phyloP scores from a whole-genome alignment of 1,140 invertebrate species.

The Polypedilum vanderplanki region DNA sequence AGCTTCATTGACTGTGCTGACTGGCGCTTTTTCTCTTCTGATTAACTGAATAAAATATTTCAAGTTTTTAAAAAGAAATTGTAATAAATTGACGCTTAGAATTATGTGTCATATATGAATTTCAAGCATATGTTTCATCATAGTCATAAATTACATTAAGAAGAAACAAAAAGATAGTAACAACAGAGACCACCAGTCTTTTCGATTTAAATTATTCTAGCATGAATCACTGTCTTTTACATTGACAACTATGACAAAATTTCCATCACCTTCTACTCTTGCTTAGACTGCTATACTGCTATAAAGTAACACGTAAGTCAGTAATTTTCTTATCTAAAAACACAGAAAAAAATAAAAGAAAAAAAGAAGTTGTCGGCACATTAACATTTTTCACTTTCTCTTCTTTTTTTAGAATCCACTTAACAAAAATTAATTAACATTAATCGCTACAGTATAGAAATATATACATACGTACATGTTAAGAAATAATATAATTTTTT shows the following conservation, averaged over 20 bases:
- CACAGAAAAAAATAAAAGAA: background rate
- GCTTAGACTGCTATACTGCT: background rate
- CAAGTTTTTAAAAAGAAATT: background rate
- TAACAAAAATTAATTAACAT: background rate
- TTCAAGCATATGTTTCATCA: too few species aligned
- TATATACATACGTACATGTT: background rate
- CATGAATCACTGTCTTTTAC: background rate
- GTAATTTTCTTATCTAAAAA: background rate
- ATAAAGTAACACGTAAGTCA: background rate
- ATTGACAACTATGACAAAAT: slow-evolving; percentile 5
- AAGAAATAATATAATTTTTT: too few species aligned
- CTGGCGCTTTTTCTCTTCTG: background rate
- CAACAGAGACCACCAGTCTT: background rate
- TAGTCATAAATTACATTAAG: too few species aligned
- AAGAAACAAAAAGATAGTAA: background rate
- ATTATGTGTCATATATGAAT: background rate
- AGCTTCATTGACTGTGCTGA: background rate
- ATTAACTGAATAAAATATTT: background rate
- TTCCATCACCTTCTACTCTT: background rate
- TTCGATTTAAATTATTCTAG: slow-evolving; percentile 8
- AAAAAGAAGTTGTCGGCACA: background rate
- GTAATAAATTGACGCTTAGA: background rate
- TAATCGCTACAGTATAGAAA: background rate
- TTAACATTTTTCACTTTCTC: background rate
- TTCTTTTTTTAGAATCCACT: background rate